A percentile compares a stretch with the other conserved stretches of the same genome.
phyloP scores from a whole-genome alignment of 1,140 invertebrate genomes.

The Ceratitis capitata region DNA sequence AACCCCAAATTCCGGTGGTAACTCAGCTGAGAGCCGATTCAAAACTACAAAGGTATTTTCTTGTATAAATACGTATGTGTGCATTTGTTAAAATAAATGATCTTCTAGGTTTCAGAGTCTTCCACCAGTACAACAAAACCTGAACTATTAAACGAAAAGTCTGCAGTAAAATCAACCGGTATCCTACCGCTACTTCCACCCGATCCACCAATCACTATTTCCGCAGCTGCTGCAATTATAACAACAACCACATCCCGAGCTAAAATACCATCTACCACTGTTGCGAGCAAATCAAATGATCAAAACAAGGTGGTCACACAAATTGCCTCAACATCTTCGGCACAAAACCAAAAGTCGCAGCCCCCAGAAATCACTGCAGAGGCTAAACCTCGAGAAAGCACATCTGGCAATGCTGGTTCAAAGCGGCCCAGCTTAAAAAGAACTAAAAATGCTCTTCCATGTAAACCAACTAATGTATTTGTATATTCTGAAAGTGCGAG shows the following conservation, averaged over 20 bases:
- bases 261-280: background rate
- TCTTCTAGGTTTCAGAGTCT: background rate
- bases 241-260: background rate
- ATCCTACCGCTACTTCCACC: background rate
- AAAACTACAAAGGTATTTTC: conserved; percentile 38
- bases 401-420: conserved; percentile 5
- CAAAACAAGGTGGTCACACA: conserved; percentile 48
- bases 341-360: background rate
- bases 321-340: conserved; percentile 4
- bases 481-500: conserved; percentile 82
- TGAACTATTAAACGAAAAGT: background rate
- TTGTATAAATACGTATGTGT: background rate
- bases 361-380: conserved; percentile 3
- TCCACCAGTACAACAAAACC: background rate
- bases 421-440: conserved; percentile 50
- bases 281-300: conserved; percentile 45
- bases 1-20: background rate
- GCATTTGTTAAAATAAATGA: background rate
- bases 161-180: background rate
- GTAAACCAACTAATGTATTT: conserved; percentile 83
- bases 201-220: conserved; percentile 19
- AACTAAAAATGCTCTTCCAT: conserved; percentile 51
- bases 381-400: too few species aligned
- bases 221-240: background rate
- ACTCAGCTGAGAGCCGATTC: background rate